phyloP scores from a whole-genome alignment of 2,113 vertebrate species.

The Zapornia atra region DNA sequence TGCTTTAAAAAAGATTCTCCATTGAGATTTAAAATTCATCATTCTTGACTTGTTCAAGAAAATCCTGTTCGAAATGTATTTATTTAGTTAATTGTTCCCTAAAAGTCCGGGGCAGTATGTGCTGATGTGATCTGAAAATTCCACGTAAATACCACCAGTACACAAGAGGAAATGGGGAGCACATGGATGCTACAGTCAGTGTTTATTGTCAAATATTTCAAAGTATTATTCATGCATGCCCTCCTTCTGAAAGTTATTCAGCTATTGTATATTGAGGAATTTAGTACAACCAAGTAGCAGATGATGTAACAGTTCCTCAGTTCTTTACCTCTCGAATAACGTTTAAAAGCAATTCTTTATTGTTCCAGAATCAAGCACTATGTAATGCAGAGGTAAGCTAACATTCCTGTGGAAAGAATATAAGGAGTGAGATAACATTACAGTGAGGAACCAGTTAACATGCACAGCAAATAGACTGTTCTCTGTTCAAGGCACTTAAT shows the following conservation, averaged over 20 bases:
- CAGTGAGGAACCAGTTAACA: background rate
- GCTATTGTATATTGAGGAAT: background rate
- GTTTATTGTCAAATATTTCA: background rate
- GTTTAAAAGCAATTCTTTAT: background rate
- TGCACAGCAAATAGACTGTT: background rate
- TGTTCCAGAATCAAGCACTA: background rate
- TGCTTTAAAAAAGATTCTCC: background rate
- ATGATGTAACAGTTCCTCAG: background rate
- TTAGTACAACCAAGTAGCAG: background rate
- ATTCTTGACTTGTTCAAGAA: background rate
- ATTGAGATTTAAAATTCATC: background rate
- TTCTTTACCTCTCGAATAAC: background rate
- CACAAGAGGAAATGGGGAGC: background rate
- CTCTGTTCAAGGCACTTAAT: background rate
- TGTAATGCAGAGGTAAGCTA: background rate
- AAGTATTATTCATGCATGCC: background rate
- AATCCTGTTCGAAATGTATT: background rate
- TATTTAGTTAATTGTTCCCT: background rate
- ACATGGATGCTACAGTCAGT: background rate
- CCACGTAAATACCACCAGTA: background rate
- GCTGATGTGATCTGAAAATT: background rate
- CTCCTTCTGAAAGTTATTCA: background rate
- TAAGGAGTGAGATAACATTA: background rate
- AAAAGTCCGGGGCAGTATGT: background rate
- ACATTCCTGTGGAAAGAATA: background rate